Base-by-base conservation (phyloP, 2,888 invertebrate genomes). In the Phyllotreta cruciferae region DNA sequence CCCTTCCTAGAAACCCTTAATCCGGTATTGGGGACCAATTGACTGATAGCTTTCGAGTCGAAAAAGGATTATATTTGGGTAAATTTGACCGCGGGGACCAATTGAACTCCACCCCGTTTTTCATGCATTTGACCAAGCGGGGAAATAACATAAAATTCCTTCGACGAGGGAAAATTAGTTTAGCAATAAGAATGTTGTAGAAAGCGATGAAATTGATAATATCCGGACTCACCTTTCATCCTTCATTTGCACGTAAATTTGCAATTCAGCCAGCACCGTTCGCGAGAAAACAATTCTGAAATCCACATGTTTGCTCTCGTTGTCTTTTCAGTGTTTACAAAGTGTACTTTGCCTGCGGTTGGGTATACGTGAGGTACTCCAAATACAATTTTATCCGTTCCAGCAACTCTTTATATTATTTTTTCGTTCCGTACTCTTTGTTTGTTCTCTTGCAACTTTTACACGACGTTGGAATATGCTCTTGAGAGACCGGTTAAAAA, bases 291-390 rank as follows among this genome's bases (percentile, higher is more conserved):
- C 47, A 57, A 57, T 49, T 49, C 49, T 49, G 36, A 49, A 49
- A 70, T 71, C 72, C 72, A 69, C 70, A 69, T 71, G 70, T 73
- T 72, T 73, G 74, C 70, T 67, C 70, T 67, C 70, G 71, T 75
- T 74, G 77, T 77, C 73, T 85, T 87, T 88, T 87, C 88, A 88
- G 89, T 86, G 88, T 87, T 85, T 88, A 87, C 87, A 88, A 88
- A 88, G 88, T 90, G 88, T 90, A 89, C 89, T 90, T 90, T 89
- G 90, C 88, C 86, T 90, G 90, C 87, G 90, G 90, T 87, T 90
- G 90, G 90, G 89, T 90, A 83, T 90, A 89, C 86, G 87, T 89
- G 87, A 90, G 90, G 90, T 90, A 90, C 85, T 85, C 85, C 24
- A 60, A 60, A 67, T 61, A 67, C 66, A 64, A 14, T 55, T 70